Percentiles rank a stretch among this genome's conserved stretches.
Conservation (phyloP, 2,113 vertebrate genomes). For the Apus apus region DNA sequence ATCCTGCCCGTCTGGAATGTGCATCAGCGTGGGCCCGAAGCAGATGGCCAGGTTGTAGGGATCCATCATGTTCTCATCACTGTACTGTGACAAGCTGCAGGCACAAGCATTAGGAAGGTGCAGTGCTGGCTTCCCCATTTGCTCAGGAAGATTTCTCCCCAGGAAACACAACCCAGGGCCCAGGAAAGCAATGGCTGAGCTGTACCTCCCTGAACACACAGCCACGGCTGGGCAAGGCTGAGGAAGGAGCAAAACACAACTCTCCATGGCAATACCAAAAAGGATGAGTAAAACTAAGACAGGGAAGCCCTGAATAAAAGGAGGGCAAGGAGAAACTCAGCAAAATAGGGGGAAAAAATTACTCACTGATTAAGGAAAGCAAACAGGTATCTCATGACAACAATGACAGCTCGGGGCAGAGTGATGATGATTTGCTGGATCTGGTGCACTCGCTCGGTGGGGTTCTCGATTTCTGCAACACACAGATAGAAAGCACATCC, state of each 20-base stretch:
- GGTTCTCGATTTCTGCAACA: conserved; percentile 89
- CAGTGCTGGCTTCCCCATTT: rapidly evolving
- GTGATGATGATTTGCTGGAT: conserved; percentile 92
- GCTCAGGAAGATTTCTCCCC: background rate
- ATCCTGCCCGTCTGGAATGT: conserved; percentile 96
- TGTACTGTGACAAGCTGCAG: conserved; percentile 93
- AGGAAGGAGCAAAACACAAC: background rate
- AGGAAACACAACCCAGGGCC: rapidly evolving
- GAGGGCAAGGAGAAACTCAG: background rate
- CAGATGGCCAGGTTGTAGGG: conserved; percentile 99
- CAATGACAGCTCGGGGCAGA: conserved; percentile 88
- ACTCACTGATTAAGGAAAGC: conserved; percentile 99
- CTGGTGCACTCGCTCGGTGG: conserved; percentile 90
- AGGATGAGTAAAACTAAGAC: rapidly evolving
- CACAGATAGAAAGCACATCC: background rate
- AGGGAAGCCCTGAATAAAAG: background rate
- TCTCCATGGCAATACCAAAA: background rate
- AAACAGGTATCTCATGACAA: conserved; percentile 99
- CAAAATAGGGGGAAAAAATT: background rate
- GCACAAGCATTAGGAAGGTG: background rate
- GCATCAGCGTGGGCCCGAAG: conserved; percentile 98
- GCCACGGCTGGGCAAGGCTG: rapidly evolving
- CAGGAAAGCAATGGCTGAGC: rapidly evolving
- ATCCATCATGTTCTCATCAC: conserved; percentile 99
- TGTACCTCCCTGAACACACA: rapidly evolving